These are phyloP conservation scores for Phragmatobia fuliginosa DNA, from an alignment of 2,888 invertebrate species.

Conservation along the genomic window DNA sequence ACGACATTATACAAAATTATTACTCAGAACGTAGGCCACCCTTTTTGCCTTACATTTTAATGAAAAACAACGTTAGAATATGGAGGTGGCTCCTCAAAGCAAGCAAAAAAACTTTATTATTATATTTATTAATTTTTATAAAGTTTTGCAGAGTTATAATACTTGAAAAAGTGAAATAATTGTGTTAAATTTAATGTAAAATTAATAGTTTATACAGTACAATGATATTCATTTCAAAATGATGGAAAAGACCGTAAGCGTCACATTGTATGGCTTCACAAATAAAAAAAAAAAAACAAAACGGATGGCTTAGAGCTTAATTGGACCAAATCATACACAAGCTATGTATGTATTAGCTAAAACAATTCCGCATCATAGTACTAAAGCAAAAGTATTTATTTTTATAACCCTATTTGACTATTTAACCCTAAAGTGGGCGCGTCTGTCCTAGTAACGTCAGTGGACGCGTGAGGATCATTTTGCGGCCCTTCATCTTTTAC, in stretches of 20 bases:
- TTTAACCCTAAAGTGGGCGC: no score
- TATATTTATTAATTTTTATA: background rate
- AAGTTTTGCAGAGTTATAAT: background rate
- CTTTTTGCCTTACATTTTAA: background rate
- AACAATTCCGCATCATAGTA: background rate
- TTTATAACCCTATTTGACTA: background rate
- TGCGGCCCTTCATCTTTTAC: no score
- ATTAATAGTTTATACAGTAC: no score
- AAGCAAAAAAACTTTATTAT: background rate
- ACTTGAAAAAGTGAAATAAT: background rate
- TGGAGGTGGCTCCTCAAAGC: background rate
- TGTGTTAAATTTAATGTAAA: no score
- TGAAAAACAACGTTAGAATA: background rate
- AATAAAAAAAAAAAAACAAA: background rate
- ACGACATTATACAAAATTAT: background rate
- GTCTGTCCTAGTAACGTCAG: no score
- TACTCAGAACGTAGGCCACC: background rate
- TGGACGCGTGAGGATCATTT: no score
- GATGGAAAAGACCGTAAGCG: no score
- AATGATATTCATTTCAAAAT: no score
- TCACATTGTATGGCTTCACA: background rate
- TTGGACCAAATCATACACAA: background rate
- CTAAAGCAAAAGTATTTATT: background rate
- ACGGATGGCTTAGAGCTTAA: background rate
- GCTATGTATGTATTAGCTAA: background rate